Percentiles rank a stretch among this genome's conserved stretches.
These are phyloP conservation scores for Isaurus tuberculatus DNA, from an alignment of 92 coral and sea anemone species.

Conservation along the genomic window DNA sequence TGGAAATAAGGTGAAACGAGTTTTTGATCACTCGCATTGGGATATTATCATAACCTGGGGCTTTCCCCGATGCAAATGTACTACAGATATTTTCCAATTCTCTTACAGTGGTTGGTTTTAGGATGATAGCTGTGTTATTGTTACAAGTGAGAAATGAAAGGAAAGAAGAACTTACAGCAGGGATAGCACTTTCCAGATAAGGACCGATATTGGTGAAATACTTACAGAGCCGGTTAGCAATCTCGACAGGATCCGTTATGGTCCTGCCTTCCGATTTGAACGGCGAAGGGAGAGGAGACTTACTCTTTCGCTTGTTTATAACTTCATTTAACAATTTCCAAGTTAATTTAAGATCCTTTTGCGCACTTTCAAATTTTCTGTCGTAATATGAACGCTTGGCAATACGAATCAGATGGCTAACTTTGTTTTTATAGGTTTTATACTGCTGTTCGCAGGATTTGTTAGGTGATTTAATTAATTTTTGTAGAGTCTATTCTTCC, in stretches of 20 bases:
- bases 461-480: too few relatives aligned
- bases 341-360: too few relatives aligned
- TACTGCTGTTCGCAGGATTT: too few relatives aligned
- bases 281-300: neutral
- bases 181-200: neutral
- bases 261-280: too few relatives aligned
- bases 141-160: neutral
- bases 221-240: neutral
- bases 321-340: neutral
- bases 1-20: neutral
- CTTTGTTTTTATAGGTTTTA: too few relatives aligned
- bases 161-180: neutral
- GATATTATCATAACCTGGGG: neutral
- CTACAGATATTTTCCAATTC: neutral
- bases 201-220: neutral
- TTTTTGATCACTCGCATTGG: neutral
- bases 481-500: too few relatives aligned
- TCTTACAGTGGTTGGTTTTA: neutral
- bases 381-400: too few relatives aligned
- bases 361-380: too few relatives aligned
- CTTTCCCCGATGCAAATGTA: neutral
- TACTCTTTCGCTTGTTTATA: slow-evolving; percentile 2
- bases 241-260: neutral
- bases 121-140: neutral
- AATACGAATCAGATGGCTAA: too few relatives aligned